phyloP scores from a whole-genome alignment of 2,797 vertebrate species.

The Natrix natrix region DNA sequence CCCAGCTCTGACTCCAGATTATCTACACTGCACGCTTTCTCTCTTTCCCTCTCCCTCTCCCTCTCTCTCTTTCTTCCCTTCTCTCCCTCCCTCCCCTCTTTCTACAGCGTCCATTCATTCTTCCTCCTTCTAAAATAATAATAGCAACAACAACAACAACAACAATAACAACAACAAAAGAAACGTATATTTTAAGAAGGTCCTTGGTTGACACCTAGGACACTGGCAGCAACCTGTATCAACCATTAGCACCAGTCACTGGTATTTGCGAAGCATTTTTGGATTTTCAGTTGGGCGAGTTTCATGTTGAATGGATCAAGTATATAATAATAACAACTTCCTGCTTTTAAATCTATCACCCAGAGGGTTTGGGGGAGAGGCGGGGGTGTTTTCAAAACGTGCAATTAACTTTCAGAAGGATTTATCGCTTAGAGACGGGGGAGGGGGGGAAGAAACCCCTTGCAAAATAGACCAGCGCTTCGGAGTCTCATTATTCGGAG shows the following conservation, averaged over 20 bases:
- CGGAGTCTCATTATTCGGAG: neutral
- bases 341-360: neutral
- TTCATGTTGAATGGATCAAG: too few relatives aligned
- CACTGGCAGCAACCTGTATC: too few relatives aligned
- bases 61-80: neutral
- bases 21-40: slow-evolving; percentile 13
- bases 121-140: neutral
- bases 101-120: neutral
- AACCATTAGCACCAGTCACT: too few relatives aligned
- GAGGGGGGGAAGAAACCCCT: too few relatives aligned
- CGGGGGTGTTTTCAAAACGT: neutral
- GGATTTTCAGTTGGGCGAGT: too few relatives aligned
- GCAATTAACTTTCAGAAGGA: neutral
- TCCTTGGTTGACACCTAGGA: too few relatives aligned
- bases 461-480: neutral
- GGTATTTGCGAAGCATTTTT: too few relatives aligned
- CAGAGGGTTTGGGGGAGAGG: neutral
- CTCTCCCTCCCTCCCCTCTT: neutral
- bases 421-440: neutral
- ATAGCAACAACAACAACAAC: too few relatives aligned
- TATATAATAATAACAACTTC: neutral
- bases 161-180: too few relatives aligned
- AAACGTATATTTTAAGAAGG: too few relatives aligned
- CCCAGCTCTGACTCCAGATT: slow-evolving; percentile 3
- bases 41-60: too few relatives aligned